phyloP scores from a whole-genome alignment of 2,888 invertebrate species.

The Liopterus haemorrhoidalis region DNA sequence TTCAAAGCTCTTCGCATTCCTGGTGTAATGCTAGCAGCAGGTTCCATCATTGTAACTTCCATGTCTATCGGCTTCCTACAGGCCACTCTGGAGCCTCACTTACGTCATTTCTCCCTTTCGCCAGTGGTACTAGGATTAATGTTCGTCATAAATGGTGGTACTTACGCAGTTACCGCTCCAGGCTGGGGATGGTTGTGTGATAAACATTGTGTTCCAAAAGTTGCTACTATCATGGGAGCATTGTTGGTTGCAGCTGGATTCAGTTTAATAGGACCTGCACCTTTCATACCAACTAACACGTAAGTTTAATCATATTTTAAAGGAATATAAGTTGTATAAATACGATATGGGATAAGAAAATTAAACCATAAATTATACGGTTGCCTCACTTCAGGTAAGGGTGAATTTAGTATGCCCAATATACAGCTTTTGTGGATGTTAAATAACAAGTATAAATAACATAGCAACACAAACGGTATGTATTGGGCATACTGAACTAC shows the following conservation, averaged over 20 bases:
- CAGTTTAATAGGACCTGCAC: conserved; percentile 72
- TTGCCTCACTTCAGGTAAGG: too few relatives aligned
- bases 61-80: conserved; percentile 82
- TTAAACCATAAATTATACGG: too few relatives aligned
- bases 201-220: conserved; percentile 58
- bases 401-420: too few relatives aligned
- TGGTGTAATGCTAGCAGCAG: conserved; percentile 63
- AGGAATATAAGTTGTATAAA: too few relatives aligned
- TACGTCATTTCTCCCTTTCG: conserved; percentile 65
- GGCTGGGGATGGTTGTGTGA: conserved; percentile 78
- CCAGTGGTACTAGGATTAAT: conserved; percentile 69
- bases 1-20: conserved; percentile 62
- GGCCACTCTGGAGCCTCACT: conserved; percentile 82
- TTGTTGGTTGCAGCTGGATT: conserved; percentile 63
- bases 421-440: too few relatives aligned
- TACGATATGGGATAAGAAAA: too few relatives aligned
- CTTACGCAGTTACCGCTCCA: conserved; percentile 74
- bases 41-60: conserved; percentile 69
- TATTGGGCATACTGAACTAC: too few relatives aligned
- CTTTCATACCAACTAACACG: conserved; percentile 62
- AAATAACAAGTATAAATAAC: too few relatives aligned
- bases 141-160: conserved; percentile 78
- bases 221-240: conserved; percentile 62
- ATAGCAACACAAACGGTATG: too few relatives aligned
- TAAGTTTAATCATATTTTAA: conserved; percentile 47